Evolutionary conservation across 1,140 invertebrate genomes (phyloP), one percentile per base, ranked within the genome.

Genomic region (Ips typographus): DNA sequence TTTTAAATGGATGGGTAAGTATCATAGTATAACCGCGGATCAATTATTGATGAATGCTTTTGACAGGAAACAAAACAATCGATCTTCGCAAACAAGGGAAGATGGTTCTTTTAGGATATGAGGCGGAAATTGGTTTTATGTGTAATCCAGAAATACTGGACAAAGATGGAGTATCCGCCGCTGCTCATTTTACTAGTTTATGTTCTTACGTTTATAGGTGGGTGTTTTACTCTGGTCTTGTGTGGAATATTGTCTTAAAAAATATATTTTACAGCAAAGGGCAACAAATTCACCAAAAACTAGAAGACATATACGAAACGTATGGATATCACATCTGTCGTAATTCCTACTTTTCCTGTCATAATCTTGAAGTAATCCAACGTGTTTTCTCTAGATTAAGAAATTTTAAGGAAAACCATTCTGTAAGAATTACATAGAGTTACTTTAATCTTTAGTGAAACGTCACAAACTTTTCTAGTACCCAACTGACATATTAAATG

Each of bases 1-100:
- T 1, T 99, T 99, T 78, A 99, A 99, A 78, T 99, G 97, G 96
- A 99, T 99, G 93, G 97, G 94, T 77, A 68, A 79, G 47, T 44
- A 53, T 39, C 7, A 59, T 1, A 8, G 47, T 40, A 47, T 2
- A 47, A 36, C 2, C 4, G 22, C 4, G 0, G 41, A 2, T 47
- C 2, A 2, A 61, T 44, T 3, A 6, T 58, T 7, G 3, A 58
- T 7, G 47, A n/a, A 41, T 4, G 44, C 3, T 38, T 61, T 41
- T 40, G 42, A 40, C 41, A 73, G 72, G 70, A 47, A 99, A 98
- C 79, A 87, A 86, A 81, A 84, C 91, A 0, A 80, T 89, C 42
- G 86, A 96, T n/a, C 78, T 97, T 39, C 80, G 88, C 42, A 80
- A 85, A 59, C 76, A 88, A 56, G 87, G 85, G 2, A 91, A 94